These are phyloP conservation scores for Chloroclystis v-ata DNA, from an alignment of 2,888 invertebrate genomes.

Conservation along the genomic window DNA sequence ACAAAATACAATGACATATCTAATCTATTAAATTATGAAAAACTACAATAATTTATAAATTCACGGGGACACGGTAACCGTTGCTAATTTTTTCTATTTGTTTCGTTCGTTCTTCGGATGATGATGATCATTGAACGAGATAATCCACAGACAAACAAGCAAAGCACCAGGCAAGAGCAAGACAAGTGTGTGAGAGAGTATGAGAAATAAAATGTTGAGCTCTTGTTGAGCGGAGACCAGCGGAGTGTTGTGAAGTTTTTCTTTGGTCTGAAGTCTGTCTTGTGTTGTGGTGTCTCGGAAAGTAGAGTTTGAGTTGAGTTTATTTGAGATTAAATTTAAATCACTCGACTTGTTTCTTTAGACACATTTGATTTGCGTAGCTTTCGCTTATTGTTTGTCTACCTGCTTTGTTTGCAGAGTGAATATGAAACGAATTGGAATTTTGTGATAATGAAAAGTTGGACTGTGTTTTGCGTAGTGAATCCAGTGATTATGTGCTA, in stretches of 20 bases:
- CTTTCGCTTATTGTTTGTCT: background rate
- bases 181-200: background rate
- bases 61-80: no score
- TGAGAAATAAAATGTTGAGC: no score
- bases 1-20: no score
- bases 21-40: no score
- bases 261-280: no score
- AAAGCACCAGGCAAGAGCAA: background rate
- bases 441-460: slow-evolving; percentile 17
- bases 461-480: slow-evolving; percentile 22
- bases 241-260: background rate
- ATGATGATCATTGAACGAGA: no score
- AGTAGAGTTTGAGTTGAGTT: background rate
- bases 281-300: background rate
- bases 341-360: background rate
- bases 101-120: no score
- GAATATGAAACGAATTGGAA: slow-evolving; percentile 18
- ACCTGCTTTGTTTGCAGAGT: slow-evolving; percentile 15
- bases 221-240: background rate
- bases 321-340: background rate
- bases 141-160: no score
- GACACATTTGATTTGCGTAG: background rate
- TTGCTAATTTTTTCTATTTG: no score
- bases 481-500: slow-evolving; percentile 13
- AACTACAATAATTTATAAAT: no score